phyloP scores from a whole-genome alignment of 2,888 invertebrate species.

The Mesopsocus fuscifrons region DNA sequence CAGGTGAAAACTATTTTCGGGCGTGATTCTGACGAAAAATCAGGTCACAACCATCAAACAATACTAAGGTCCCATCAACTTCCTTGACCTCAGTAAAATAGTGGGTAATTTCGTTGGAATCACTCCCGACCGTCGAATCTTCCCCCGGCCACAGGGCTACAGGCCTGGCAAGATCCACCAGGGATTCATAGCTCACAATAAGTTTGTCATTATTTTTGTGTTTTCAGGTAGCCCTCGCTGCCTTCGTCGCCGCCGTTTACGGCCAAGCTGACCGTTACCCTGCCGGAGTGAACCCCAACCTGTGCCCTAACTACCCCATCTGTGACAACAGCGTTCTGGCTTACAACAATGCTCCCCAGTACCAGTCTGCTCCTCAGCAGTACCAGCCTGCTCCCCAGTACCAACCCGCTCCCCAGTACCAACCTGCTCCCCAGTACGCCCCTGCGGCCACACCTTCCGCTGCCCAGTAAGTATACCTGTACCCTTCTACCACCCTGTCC shows the following conservation, averaged over 20 bases:
- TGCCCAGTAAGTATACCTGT: not conserved
- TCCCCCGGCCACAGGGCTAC: too few relatives aligned
- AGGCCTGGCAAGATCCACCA: too few relatives aligned
- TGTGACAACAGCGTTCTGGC: slow-evolving; percentile 29
- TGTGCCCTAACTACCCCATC: slow-evolving; percentile 38
- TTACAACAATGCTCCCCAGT: slow-evolving; percentile 23
- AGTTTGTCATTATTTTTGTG: too few relatives aligned
- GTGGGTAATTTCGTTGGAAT: too few relatives aligned
- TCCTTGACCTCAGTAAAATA: too few relatives aligned
- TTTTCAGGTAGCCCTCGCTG: slow-evolving; percentile 6
- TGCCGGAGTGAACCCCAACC: slow-evolving; percentile 34
- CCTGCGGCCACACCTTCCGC: not conserved
- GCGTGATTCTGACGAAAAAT: too few relatives aligned
- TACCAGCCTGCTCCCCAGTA: slow-evolving; percentile 21
- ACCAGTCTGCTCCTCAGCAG: slow-evolving; percentile 16
- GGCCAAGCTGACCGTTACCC: slow-evolving; percentile 30
- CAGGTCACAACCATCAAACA: too few relatives aligned
- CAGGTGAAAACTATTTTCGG: too few relatives aligned
- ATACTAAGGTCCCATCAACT: too few relatives aligned
- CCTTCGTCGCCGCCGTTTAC: slow-evolving; percentile 6
- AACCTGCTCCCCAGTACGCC: slow-evolving; percentile 21
- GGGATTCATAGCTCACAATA: too few relatives aligned
- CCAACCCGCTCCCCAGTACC: slow-evolving; percentile 23
- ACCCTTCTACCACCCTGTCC: too few relatives aligned
- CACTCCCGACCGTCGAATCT: too few relatives aligned